Percentiles rank a stretch among this genome's conserved stretches.
These are phyloP conservation scores for Drosophila lacicola DNA, from an alignment of 2,888 invertebrate genomes.

Conservation along the genomic window DNA sequence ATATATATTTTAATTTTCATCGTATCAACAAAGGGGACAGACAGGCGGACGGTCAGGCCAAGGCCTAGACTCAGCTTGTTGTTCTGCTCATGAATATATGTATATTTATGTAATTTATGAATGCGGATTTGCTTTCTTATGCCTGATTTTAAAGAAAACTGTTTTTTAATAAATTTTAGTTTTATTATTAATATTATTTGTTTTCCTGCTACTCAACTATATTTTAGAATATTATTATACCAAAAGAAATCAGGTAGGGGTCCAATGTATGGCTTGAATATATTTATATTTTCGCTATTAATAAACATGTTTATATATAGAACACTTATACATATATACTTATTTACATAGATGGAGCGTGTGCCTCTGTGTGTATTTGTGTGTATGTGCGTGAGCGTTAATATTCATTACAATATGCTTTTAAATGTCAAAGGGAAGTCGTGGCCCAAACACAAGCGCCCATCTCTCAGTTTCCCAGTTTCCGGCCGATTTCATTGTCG, in stretches of 20 bases:
- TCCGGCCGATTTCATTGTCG: slow-evolving; percentile 48
- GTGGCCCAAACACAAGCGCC: slow-evolving; percentile 12
- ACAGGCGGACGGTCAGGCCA: no score
- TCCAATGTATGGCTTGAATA: background rate
- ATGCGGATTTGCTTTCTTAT: no score
- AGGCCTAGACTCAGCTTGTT: no score
- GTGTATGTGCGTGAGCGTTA: slow-evolving; percentile 39
- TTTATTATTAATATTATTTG: background rate
- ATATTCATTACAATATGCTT: slow-evolving; percentile 69
- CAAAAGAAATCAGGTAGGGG: no score
- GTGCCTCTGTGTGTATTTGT: slow-evolving; percentile 1
- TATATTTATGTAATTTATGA: no score
- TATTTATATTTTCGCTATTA: background rate
- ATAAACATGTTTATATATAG: background rate
- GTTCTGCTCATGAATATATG: no score
- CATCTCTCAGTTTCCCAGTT: slow-evolving; percentile 20
- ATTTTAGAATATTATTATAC: no score
- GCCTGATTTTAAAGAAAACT: no score
- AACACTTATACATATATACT: background rate
- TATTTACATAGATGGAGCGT: background rate
- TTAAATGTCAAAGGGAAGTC: slow-evolving; percentile 59
- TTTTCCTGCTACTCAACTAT: no score
- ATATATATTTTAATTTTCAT: no score
- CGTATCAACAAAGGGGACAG: no score
- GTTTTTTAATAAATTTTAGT: no score